Evolutionary conservation across 2,113 vertebrate species (phyloP).

Genomic region (Aegithalos caudatus): DNA sequence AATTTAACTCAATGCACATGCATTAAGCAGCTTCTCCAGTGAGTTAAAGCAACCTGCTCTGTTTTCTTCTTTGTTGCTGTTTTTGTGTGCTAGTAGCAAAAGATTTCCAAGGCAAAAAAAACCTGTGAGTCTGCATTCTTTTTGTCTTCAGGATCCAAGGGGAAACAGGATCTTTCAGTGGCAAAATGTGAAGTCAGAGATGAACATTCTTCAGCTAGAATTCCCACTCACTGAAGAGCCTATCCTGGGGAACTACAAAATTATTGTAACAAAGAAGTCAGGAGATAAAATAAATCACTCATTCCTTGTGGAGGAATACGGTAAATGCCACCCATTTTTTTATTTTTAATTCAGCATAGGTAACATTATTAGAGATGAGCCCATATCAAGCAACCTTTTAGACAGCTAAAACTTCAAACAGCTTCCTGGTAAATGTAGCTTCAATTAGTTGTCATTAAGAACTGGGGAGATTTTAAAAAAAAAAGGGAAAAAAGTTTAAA

Average conservation of each 20-base stretch:
- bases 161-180: constrained; percentile 65
- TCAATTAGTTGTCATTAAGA: neutral
- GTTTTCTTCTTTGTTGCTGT: neutral
- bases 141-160: constrained; percentile 52
- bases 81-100: neutral
- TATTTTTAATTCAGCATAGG: neutral
- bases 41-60: neutral
- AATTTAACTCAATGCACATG: neutral
- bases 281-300: neutral
- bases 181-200: constrained; percentile 3
- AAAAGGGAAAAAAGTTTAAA: neutral
- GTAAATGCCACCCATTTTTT: neutral
- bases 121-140: neutral
- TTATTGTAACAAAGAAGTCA: neutral
- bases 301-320: constrained; percentile 64
- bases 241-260: constrained; percentile 54
- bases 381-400: neutral
- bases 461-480: neutral
- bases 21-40: neutral
- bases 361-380: neutral
- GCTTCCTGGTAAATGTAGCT: neutral
- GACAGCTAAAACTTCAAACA: neutral
- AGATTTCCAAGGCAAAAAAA: neutral
- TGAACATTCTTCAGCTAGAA: constrained; percentile 29
- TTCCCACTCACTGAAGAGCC: constrained; percentile 56